Conservation (phyloP, 1,140 invertebrate species). For the Tachypleus tridentatus region DNA sequence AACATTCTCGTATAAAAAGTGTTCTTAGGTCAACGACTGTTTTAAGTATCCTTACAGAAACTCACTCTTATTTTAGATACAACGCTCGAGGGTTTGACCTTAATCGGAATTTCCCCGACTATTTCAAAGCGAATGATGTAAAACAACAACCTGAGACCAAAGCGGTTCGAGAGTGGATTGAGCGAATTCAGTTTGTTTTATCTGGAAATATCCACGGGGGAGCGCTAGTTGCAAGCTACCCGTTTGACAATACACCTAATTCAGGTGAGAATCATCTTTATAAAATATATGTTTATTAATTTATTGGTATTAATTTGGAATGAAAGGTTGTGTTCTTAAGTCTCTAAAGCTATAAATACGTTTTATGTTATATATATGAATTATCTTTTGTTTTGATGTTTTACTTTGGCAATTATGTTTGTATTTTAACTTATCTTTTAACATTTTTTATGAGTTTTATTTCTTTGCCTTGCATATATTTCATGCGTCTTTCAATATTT, state of each 20-base stretch:
- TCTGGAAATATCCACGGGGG: conserved; percentile 45
- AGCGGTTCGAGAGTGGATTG: conserved; percentile 36
- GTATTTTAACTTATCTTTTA: too few species aligned
- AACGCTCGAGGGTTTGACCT: conserved; percentile 34
- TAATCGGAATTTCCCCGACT: conserved; percentile 39
- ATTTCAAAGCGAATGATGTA: conserved; percentile 23
- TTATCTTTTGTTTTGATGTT: too few species aligned
- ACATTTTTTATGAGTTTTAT: too few species aligned
- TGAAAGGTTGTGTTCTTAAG: too few species aligned
- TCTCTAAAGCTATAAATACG: too few species aligned
- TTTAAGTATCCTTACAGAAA: background rate
- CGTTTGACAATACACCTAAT: conserved; percentile 34
- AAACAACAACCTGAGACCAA: conserved; percentile 34
- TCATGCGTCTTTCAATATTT: too few species aligned
- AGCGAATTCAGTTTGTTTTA: conserved; percentile 38
- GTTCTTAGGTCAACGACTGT: background rate
- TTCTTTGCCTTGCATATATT: too few species aligned
- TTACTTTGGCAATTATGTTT: too few species aligned
- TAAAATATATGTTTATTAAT: too few species aligned
- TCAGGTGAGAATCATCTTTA: conserved; percentile 5
- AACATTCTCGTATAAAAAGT: too few species aligned
- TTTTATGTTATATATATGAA: background rate
- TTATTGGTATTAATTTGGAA: too few species aligned
- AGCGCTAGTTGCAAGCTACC: conserved; percentile 43
- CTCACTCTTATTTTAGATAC: conserved; percentile 8